Conservation (phyloP, 1,140 invertebrate genomes). For the Calliphora vicina region DNA sequence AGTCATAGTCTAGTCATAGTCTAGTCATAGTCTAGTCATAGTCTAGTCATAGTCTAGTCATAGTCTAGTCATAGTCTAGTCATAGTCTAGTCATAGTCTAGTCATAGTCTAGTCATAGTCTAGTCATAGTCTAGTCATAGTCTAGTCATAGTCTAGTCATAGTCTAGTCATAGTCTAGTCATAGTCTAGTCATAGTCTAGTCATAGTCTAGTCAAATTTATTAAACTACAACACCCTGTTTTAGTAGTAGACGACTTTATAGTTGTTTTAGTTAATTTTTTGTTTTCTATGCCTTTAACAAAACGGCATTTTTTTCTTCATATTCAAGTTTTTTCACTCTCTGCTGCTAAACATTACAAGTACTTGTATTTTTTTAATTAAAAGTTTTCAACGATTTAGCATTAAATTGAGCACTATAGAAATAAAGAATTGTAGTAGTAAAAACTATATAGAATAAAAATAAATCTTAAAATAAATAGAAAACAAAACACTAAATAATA, state of each 20-base stretch:
- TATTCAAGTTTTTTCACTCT: background rate
- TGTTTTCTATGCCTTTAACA: background rate
- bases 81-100: no score
- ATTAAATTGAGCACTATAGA: conserved; percentile 29
- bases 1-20: no score
- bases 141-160: no score
- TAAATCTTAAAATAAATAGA: background rate
- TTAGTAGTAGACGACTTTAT: background rate
- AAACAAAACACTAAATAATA: background rate
- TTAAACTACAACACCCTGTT: no score
- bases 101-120: no score
- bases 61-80: no score
- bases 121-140: no score
- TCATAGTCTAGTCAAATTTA: no score
- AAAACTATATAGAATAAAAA: background rate
- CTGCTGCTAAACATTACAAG: conserved; percentile 9
- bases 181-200: no score
- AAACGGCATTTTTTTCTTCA: background rate
- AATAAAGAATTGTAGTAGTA: background rate
- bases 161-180: no score
- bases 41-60: no score
- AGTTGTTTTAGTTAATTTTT: background rate
- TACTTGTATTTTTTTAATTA: conserved; percentile 28
- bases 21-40: no score
- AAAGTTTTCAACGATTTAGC: conserved; percentile 29